A percentile compares a stretch with the other conserved stretches of the same genome.
Evolutionary conservation across 2,888 invertebrate species (phyloP).

Genomic region (Vannuccia rotundouncinata): DNA sequence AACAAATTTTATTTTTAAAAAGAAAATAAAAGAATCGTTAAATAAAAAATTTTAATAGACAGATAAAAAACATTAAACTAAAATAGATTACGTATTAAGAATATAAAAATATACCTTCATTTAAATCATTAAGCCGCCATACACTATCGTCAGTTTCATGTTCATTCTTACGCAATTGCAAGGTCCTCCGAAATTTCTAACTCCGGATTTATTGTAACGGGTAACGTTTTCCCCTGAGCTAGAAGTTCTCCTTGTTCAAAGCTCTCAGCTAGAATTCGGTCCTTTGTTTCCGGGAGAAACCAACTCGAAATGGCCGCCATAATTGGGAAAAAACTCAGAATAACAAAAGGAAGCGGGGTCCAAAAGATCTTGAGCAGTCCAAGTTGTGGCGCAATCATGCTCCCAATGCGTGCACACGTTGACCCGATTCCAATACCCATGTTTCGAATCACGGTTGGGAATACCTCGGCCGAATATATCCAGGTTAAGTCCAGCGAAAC

Average conservation of each 20-base stretch:
- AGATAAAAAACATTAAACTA: no score
- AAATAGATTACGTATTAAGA: no score
- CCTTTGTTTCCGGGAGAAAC: background rate
- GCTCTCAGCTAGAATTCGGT: background rate
- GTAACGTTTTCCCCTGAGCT: background rate
- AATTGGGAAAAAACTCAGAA: background rate
- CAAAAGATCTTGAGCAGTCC: slow-evolving; percentile 12
- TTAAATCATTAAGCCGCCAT: no score
- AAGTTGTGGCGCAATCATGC: background rate
- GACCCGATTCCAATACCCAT: slow-evolving; percentile 32
- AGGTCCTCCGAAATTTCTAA: no score
- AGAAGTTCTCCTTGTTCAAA: background rate
- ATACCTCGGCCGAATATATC: slow-evolving; percentile 30
- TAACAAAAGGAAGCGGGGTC: slow-evolving; percentile 18
- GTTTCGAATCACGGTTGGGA: slow-evolving; percentile 32
- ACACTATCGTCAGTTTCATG: no score
- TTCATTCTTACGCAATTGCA: no score
- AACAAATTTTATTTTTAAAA: no score
- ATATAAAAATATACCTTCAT: no score
- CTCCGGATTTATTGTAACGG: no score
- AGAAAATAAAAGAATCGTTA: no score
- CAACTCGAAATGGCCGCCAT: background rate
- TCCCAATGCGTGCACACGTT: slow-evolving; percentile 1
- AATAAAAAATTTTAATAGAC: no score
- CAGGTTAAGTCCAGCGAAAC: slow-evolving; percentile 30